Conservation (phyloP, 1,140 invertebrate species). For the Oscheius sp. region DNA sequence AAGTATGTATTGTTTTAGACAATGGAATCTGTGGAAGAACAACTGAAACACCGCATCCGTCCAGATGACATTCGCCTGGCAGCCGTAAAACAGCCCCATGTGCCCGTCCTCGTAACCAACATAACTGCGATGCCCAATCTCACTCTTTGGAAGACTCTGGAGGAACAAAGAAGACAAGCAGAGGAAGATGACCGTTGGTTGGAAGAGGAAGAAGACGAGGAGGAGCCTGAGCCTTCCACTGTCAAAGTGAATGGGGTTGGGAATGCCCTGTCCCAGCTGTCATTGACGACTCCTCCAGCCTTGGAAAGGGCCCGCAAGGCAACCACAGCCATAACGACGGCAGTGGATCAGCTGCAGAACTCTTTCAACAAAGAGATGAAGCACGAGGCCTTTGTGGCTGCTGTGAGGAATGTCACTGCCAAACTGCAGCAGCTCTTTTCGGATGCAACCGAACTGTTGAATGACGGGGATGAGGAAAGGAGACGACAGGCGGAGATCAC, state of each 20-base stretch:
- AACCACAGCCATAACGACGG: conserved; percentile 2
- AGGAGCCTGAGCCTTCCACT: not conserved
- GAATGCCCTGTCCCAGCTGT: not conserved
- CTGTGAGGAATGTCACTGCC: conserved; percentile 18
- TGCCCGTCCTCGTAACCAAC: conserved; percentile 22
- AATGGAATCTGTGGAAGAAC: conserved; percentile 2
- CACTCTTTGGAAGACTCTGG: conserved; percentile 44
- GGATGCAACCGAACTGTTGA: conserved; percentile 13
- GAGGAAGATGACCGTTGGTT: conserved; percentile 55
- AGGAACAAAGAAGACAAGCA: conserved; percentile 46
- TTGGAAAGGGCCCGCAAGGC: not conserved
- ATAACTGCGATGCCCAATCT: conserved; percentile 38
- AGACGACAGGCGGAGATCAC: conserved; percentile 23
- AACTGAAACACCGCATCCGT: not conserved
- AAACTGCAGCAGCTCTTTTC: conserved; percentile 9
- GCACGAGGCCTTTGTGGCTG: conserved; percentile 18
- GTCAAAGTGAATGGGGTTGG: conserved; percentile 3
- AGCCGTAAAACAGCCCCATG: not conserved
- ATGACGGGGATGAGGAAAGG: conserved; percentile 3
- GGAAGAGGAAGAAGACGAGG: conserved; percentile 41
- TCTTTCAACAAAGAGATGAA: conserved; percentile 24
- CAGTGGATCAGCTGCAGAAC: conserved; percentile 22
- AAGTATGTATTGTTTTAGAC: not conserved
- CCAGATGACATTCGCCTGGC: conserved; percentile 15
- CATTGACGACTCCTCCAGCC: not conserved